phyloP scores from a whole-genome alignment of 2,113 vertebrate genomes.

The Paedocypris sp. region DNA sequence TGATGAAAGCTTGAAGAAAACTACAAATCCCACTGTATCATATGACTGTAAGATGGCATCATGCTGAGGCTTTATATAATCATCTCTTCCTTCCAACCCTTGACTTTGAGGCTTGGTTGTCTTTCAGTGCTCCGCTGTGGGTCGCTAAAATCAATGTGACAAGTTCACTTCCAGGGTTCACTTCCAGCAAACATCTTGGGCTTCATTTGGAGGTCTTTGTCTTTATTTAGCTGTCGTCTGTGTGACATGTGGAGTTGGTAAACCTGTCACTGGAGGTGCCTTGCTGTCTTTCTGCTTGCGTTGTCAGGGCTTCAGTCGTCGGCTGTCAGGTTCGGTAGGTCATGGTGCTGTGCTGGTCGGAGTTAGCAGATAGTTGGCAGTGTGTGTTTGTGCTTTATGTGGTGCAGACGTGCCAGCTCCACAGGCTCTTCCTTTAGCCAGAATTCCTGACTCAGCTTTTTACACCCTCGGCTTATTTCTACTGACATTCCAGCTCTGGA shows the following conservation, averaged over 20 bases:
- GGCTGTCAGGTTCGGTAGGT: not conserved
- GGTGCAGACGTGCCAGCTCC: conserved; percentile 49
- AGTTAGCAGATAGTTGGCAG: conserved; percentile 20
- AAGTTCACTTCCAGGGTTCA: conserved; percentile 47
- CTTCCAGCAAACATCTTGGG: conserved; percentile 26
- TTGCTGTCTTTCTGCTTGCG: too few relatives aligned
- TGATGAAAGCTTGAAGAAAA: too few relatives aligned
- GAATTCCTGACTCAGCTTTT: conserved; percentile 57
- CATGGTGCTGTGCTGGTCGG: conserved; percentile 3
- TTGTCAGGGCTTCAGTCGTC: not conserved
- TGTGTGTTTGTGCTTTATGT: conserved; percentile 30
- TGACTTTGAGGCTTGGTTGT: conserved; percentile 54
- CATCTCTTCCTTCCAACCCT: conserved; percentile 52
- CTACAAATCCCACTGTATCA: too few relatives aligned
- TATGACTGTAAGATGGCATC: conserved; percentile 13
- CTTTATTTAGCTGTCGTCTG: too few relatives aligned
- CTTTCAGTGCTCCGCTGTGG: conserved; percentile 40
- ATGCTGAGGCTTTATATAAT: conserved; percentile 51
- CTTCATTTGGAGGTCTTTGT: not conserved
- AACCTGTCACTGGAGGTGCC: too few relatives aligned
- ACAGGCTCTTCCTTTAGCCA: conserved; percentile 46
- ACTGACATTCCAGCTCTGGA: conserved; percentile 43
- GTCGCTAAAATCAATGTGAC: conserved; percentile 51
- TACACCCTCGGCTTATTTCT: conserved; percentile 37
- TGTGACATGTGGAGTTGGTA: too few relatives aligned